Evolutionary conservation across 2,888 invertebrate genomes (phyloP).

Genomic region (Ceratothoa steindachneri): DNA sequence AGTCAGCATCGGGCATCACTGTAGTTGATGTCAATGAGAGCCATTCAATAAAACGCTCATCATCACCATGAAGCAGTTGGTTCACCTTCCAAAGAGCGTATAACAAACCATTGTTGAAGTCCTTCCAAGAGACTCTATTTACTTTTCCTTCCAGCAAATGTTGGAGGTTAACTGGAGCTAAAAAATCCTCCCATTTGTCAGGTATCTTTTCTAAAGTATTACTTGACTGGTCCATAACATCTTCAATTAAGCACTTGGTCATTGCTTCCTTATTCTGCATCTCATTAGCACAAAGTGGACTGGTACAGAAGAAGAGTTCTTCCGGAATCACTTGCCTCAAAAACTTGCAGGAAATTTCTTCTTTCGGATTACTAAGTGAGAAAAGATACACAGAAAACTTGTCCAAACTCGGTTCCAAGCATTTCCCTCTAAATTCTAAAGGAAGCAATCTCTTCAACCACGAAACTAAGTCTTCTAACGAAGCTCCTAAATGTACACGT

Average conservation of each 20-base stretch:
- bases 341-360: not conserved
- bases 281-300: not conserved
- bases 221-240: not conserved
- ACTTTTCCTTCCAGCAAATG: constrained; percentile 1
- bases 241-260: not conserved
- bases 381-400: not conserved
- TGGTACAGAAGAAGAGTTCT: not conserved
- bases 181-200: constrained; percentile 2
- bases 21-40: not conserved
- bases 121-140: constrained; percentile 1
- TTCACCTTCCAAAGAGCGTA: constrained; percentile 4
- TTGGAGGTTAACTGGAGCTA: not conserved
- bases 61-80: not conserved
- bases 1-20: not conserved
- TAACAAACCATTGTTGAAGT: not conserved
- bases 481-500: not conserved
- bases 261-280: not conserved
- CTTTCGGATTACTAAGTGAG: not conserved
- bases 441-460: not conserved
- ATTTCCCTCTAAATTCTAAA: not conserved
- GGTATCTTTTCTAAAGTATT: not conserved
- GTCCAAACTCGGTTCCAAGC: not conserved
- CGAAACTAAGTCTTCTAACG: not conserved
- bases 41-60: not conserved
- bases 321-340: not conserved